Percentiles rank a stretch among this genome's conserved stretches.
These are phyloP conservation scores for Brachypteracias leptosomus DNA, from an alignment of 2,113 vertebrate genomes.

Conservation along the genomic window DNA sequence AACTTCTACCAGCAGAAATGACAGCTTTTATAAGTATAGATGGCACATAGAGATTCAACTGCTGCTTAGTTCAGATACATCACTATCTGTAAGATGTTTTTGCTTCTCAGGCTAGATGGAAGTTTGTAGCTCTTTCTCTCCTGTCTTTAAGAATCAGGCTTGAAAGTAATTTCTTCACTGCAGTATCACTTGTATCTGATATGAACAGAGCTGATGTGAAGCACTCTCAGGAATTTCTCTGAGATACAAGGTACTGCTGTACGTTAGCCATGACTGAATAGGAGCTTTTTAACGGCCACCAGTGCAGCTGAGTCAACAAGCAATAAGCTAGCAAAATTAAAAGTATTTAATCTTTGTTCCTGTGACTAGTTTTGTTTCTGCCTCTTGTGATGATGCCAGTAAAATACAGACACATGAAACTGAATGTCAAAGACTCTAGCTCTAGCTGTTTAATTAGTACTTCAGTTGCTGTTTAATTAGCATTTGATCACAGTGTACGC, in stretches of 20 bases:
- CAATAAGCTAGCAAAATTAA: constrained; percentile 18
- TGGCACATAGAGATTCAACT: not conserved
- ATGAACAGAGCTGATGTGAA: not conserved
- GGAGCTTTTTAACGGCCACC: not conserved
- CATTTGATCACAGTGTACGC: not conserved
- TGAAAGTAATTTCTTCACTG: not conserved
- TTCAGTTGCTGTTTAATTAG: constrained; percentile 23
- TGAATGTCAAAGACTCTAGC: not conserved
- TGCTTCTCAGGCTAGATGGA: not conserved
- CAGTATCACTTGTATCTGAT: not conserved
- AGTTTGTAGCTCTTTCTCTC: not conserved
- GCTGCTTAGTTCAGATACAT: not conserved
- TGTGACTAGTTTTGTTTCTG: not conserved
- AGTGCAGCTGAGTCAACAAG: constrained; percentile 45
- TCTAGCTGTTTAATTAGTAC: constrained; percentile 29
- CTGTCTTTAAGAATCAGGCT: not conserved
- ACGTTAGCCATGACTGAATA: not conserved
- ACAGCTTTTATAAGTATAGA: not conserved
- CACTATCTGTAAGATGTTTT: not conserved
- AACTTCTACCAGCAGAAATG: not conserved
- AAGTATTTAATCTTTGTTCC: constrained; percentile 23
- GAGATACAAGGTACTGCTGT: not conserved
- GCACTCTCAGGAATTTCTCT: not conserved
- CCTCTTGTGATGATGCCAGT: not conserved
- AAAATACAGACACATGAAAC: not conserved